These are phyloP conservation scores for Phallusia fumigata DNA, from an alignment of 23 tunicate species.

Conservation along the genomic window DNA sequence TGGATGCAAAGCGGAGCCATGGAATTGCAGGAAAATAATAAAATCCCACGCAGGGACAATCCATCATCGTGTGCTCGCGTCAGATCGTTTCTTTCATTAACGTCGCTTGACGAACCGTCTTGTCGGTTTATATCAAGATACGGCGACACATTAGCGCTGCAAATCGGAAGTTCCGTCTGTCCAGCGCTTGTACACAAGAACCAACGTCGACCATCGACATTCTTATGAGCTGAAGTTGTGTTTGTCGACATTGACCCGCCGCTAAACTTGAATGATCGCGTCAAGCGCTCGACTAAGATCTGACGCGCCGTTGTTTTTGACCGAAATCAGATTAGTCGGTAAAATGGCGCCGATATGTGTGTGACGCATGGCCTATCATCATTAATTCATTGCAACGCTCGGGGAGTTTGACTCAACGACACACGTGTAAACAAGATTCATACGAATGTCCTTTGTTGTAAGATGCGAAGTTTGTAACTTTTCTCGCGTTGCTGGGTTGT, in stretches of 20 bases:
- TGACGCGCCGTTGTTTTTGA: neutral
- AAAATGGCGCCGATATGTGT: neutral
- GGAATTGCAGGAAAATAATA: neutral
- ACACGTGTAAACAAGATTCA: too few species aligned
- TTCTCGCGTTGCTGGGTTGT: too few species aligned
- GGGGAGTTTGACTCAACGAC: neutral
- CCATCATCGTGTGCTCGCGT: neutral
- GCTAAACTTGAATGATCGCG: neutral
- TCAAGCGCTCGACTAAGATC: neutral
- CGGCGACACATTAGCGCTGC: neutral
- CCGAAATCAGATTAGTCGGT: neutral
- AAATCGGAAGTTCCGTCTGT: neutral
- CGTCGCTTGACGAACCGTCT: slow-evolving; percentile 12
- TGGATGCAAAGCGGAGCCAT: neutral
- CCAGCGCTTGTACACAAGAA: neutral
- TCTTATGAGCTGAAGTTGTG: neutral
- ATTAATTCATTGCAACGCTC: slow-evolving; percentile 8
- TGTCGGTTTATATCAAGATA: neutral
- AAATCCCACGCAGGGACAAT: neutral
- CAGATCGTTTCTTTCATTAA: neutral
- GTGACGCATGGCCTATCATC: neutral
- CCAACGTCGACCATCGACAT: neutral
- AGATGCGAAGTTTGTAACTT: too few species aligned
- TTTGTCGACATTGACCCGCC: neutral
- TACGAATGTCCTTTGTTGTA: too few species aligned